Conservation (phyloP, 1,140 invertebrate species). For the Adoxophyes honmai region DNA sequence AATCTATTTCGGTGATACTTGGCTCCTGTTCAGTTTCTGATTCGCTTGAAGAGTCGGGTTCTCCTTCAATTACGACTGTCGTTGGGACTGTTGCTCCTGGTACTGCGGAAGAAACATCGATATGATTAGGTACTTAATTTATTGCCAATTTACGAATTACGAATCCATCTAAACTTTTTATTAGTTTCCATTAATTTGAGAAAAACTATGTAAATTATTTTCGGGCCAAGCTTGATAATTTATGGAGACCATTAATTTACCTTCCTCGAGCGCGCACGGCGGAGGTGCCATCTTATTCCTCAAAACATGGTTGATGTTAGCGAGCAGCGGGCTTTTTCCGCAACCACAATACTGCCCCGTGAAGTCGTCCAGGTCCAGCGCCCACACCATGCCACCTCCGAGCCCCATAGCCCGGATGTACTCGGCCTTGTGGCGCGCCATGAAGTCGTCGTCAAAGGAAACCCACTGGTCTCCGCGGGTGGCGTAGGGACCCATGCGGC, state of each 20-base stretch:
- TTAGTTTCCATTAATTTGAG: no score
- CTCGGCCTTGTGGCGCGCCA: conserved; percentile 84
- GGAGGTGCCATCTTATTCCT: conserved; percentile 68
- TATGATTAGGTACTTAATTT: not conserved
- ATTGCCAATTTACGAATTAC: no score
- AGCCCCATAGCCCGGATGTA: conserved; percentile 86
- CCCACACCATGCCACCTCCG: conserved; percentile 93
- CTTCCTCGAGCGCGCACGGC: conserved; percentile 53
- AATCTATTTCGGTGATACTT: conserved; percentile 1
- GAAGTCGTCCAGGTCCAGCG: conserved; percentile 86
- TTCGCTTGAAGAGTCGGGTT: not conserved
- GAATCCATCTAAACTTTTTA: no score
- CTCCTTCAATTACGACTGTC: not conserved
- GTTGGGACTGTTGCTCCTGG: conserved; percentile 3
- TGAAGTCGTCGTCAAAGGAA: conserved; percentile 88
- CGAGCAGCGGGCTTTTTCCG: conserved; percentile 87
- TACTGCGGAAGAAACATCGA: not conserved
- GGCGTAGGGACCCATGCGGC: conserved; percentile 87
- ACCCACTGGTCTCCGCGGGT: conserved; percentile 89
- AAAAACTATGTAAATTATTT: no score
- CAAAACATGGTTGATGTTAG: conserved; percentile 80
- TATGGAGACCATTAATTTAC: conserved; percentile 32
- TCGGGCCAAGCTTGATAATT: no score
- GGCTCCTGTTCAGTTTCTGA: not conserved
- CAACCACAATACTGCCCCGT: conserved; percentile 84